These are phyloP conservation scores for Lochmaea crataegi DNA, from an alignment of 2,888 invertebrate species.

Conservation along the genomic window DNA sequence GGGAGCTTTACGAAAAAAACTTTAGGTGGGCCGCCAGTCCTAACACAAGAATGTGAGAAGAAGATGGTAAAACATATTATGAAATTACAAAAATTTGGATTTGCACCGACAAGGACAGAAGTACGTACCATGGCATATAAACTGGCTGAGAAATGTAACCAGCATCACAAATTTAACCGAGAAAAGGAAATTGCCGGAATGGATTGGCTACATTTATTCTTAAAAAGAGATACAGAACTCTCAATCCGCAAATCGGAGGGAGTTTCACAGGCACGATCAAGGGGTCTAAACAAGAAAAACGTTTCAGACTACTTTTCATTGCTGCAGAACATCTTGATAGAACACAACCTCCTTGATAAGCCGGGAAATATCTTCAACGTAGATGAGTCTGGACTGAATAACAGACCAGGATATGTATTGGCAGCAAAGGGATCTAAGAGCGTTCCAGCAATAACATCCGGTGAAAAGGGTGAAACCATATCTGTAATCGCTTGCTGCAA, in stretches of 20 bases:
- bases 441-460: background rate
- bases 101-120: background rate
- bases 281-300: slow-evolving; percentile 10
- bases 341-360: slow-evolving; percentile 26
- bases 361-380: slow-evolving; percentile 28
- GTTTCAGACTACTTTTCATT: slow-evolving; percentile 15
- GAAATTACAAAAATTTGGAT: too few species aligned
- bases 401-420: slow-evolving; percentile 27
- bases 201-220: slow-evolving; percentile 13
- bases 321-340: slow-evolving; percentile 7
- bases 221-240: slow-evolving; percentile 17
- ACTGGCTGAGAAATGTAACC: slow-evolving; percentile 15
- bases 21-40: background rate
- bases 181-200: slow-evolving; percentile 13
- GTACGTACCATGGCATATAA: slow-evolving; percentile 14
- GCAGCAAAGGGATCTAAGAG: slow-evolving; percentile 22
- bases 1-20: too few species aligned
- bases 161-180: slow-evolving; percentile 12
- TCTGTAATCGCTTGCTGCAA: slow-evolving; percentile 39
- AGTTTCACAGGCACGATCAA: slow-evolving; percentile 22
- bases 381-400: slow-evolving; percentile 35
- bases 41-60: slow-evolving; percentile 1
- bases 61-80: background rate
- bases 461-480: slow-evolving; percentile 51
- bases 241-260: slow-evolving; percentile 12